phyloP scores from a whole-genome alignment of 2,888 invertebrate species.

The Papilio elwesi region DNA sequence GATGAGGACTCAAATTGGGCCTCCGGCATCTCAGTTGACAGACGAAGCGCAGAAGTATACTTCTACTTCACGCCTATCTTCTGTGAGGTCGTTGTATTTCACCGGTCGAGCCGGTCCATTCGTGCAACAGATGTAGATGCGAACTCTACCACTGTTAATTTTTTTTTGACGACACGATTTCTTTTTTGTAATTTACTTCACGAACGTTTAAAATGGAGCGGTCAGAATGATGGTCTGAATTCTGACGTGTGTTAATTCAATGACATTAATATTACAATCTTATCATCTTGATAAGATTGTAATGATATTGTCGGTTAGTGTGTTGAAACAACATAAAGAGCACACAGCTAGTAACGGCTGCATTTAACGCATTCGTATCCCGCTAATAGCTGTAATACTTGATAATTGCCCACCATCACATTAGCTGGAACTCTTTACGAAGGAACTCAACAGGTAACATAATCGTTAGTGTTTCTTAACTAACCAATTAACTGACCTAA shows the following conservation, averaged over 20 bases:
- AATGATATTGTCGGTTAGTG: slow-evolving; percentile 18
- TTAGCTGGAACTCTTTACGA: slow-evolving; percentile 16
- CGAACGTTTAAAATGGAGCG: no score
- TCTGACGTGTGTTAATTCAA: background rate
- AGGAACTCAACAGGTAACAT: slow-evolving; percentile 17
- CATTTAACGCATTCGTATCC: background rate
- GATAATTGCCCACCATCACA: slow-evolving; percentile 22
- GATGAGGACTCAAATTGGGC: no score
- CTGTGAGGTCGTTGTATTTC: no score
- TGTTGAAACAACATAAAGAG: slow-evolving; percentile 12
- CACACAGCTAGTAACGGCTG: background rate
- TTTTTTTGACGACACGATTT: no score
- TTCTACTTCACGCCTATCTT: no score
- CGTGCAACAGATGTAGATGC: no score
- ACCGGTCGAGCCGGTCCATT: no score
- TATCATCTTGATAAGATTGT: slow-evolving; percentile 32
- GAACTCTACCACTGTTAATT: no score
- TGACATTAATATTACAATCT: slow-evolving; percentile 11
- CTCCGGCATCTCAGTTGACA: no score
- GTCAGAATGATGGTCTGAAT: no score
- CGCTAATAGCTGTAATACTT: slow-evolving; percentile 7
- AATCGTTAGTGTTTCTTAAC: background rate
- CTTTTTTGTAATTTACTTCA: no score
- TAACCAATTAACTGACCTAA: background rate
- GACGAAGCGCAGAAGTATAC: no score